A percentile compares a stretch with the other conserved stretches of the same genome.
Evolutionary conservation across 2,113 vertebrate species (phyloP).

Genomic region (Cynocephalus volans): DNA sequence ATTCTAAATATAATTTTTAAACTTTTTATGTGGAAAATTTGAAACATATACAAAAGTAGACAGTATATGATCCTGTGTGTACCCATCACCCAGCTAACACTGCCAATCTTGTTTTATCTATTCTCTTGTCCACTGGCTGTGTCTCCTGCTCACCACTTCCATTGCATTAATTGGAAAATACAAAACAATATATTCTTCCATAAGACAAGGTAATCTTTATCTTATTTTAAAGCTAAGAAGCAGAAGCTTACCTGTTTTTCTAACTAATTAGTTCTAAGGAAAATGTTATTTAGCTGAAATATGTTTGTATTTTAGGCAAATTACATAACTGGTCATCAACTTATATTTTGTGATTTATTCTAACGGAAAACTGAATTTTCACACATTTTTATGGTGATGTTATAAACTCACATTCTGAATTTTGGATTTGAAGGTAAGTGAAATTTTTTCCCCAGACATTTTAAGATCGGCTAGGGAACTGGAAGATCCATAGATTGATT

Average conservation of each 20-base stretch:
- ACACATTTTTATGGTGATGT: slow-evolving; percentile 32
- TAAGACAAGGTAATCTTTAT: slow-evolving; percentile 53
- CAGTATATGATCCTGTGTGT: background rate
- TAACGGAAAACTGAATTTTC: slow-evolving; percentile 35
- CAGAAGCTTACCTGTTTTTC: slow-evolving; percentile 1
- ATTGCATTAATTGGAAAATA: slow-evolving; percentile 22
- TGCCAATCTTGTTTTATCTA: background rate
- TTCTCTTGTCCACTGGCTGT: slow-evolving; percentile 15
- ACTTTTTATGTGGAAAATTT: slow-evolving; percentile 45
- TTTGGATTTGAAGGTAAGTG: slow-evolving; percentile 41
- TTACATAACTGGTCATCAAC: background rate
- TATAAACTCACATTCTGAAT: slow-evolving; percentile 50
- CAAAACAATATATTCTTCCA: slow-evolving; percentile 46
- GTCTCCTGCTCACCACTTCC: background rate
- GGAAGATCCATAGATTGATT: background rate
- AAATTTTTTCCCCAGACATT: slow-evolving; percentile 7
- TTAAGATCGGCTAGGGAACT: slow-evolving; percentile 8
- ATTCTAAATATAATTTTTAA: slow-evolving; percentile 29
- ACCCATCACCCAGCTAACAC: background rate
- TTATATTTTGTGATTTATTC: slow-evolving; percentile 48
- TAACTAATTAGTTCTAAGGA: slow-evolving; percentile 17
- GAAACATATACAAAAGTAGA: slow-evolving; percentile 24
- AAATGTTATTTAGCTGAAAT: slow-evolving; percentile 60
- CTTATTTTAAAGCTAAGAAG: slow-evolving; percentile 36
- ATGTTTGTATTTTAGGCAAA: slow-evolving; percentile 54